phyloP scores from a whole-genome alignment of 2,888 invertebrate genomes.

The Argyresthia albistria region DNA sequence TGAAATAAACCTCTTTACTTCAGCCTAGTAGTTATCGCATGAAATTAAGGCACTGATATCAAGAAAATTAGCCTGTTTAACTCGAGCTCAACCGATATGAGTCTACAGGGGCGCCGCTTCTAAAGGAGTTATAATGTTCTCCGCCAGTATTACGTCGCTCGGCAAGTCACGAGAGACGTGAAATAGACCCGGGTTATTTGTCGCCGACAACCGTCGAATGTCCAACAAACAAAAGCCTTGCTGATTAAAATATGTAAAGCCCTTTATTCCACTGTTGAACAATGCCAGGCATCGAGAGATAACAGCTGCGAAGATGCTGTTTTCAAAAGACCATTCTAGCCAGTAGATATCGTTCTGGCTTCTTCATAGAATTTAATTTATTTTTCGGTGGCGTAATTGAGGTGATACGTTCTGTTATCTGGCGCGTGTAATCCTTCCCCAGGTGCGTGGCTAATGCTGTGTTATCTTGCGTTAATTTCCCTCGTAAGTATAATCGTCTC shows the following conservation, averaged over 20 bases:
- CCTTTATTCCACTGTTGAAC: conserved; percentile 26
- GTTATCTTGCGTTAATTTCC: conserved; percentile 61
- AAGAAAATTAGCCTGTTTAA: neutral
- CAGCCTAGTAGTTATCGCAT: too few relatives aligned
- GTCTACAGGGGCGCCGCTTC: conserved; percentile 1
- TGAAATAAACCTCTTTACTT: too few relatives aligned
- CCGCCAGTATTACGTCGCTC: too few relatives aligned
- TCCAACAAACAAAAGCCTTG: conserved; percentile 29
- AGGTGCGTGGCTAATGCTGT: conserved; percentile 46
- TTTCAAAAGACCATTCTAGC: too few relatives aligned
- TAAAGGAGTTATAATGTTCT: too few relatives aligned
- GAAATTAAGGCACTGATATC: too few relatives aligned
- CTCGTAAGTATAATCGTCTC: conserved; percentile 33
- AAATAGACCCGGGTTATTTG: conserved; percentile 22
- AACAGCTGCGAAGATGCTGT: conserved; percentile 34
- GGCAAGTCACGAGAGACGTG: neutral
- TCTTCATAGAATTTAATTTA: conserved; percentile 35
- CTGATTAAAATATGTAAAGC: conserved; percentile 6
- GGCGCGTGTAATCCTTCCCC: conserved; percentile 43
- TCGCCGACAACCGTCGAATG: conserved; percentile 20
- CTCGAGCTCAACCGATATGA: neutral
- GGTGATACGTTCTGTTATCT: conserved; percentile 60
- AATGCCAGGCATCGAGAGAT: conserved; percentile 35
- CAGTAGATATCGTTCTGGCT: neutral
- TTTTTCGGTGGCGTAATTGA: conserved; percentile 39